Evolutionary conservation across 2,797 vertebrate genomes (phyloP).

Genomic region (Etheostoma nigrum): DNA sequence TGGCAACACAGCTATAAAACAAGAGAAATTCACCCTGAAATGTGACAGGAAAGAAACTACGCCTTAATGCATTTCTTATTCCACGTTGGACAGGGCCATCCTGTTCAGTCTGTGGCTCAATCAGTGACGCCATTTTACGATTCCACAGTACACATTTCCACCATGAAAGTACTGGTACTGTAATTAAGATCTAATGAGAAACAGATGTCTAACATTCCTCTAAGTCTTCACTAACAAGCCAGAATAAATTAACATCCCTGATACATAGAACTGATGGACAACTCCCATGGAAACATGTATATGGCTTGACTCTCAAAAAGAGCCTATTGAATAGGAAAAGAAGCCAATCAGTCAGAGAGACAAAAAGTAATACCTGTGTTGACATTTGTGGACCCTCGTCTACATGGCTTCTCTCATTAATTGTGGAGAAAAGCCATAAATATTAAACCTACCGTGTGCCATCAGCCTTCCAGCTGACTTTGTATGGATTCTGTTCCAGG

Average conservation of each 20-base stretch:
- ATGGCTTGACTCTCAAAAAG: background rate
- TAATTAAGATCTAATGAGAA: conserved; percentile 55
- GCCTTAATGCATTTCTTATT: conserved; percentile 12
- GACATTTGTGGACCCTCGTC: background rate
- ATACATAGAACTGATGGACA: background rate
- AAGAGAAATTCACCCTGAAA: conserved; percentile 38
- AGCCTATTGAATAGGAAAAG: conserved; percentile 23
- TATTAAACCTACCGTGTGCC: conserved; percentile 92
- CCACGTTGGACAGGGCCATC: background rate
- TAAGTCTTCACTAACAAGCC: conserved; percentile 23
- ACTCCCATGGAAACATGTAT: background rate
- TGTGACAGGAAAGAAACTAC: conserved; percentile 47
- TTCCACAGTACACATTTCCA: conserved; percentile 14
- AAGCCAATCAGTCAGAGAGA: conserved; percentile 18
- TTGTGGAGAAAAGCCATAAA: background rate
- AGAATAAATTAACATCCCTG: conserved; percentile 17
- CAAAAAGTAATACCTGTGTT: conserved; percentile 3
- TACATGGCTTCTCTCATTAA: background rate
- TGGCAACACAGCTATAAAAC: conserved; percentile 36
- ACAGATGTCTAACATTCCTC: conserved; percentile 23
- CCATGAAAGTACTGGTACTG: conserved; percentile 4
- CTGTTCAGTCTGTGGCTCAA: conserved; percentile 12
- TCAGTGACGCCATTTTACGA: conserved; percentile 35
- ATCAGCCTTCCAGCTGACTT: conserved; percentile 99
- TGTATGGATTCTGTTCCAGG: conserved; percentile 95